These are phyloP conservation scores for Tetragonisca angustula DNA, from an alignment of 2,888 invertebrate species.

Conservation along the genomic window DNA sequence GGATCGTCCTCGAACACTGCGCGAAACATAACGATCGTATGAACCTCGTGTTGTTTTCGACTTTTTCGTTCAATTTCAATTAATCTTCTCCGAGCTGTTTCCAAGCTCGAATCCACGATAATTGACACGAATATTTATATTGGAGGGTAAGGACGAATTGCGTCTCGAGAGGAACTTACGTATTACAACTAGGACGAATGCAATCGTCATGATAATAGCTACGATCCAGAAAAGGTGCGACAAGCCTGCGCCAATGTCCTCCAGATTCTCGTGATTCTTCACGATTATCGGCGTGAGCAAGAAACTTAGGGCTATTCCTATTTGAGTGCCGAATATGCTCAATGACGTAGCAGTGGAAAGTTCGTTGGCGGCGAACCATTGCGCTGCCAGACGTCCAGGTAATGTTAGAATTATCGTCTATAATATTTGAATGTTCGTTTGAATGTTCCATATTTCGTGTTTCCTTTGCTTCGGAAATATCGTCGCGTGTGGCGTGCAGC, in stretches of 20 bases:
- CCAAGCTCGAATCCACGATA: too few species aligned
- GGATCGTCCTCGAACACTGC: conserved; percentile 87
- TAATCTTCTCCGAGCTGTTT: too few species aligned
- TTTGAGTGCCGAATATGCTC: conserved; percentile 90
- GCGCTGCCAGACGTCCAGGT: conserved; percentile 89
- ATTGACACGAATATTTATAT: too few species aligned
- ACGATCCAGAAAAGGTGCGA: conserved; percentile 75
- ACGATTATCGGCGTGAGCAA: conserved; percentile 87
- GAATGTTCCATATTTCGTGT: neutral
- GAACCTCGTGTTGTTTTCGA: too few species aligned
- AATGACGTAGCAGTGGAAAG: conserved; percentile 89
- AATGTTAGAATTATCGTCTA: conserved; percentile 88
- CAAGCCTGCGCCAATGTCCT: conserved; percentile 84
- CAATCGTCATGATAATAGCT: conserved; percentile 84
- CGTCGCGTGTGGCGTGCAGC: neutral
- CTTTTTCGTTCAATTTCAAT: too few species aligned
- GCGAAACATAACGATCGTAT: conserved; percentile 57
- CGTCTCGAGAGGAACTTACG: conserved; percentile 72
- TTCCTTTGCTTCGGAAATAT: neutral
- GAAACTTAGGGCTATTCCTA: conserved; percentile 90
- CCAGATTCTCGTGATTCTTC: conserved; percentile 83
- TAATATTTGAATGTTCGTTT: neutral
- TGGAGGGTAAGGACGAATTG: neutral
- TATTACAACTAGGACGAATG: conserved; percentile 86
- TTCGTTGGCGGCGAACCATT: conserved; percentile 88